A percentile compares a stretch with the other conserved stretches of the same genome.
phyloP scores from a whole-genome alignment of 2,797 vertebrate genomes.

The Cirrhinus mrigala region DNA sequence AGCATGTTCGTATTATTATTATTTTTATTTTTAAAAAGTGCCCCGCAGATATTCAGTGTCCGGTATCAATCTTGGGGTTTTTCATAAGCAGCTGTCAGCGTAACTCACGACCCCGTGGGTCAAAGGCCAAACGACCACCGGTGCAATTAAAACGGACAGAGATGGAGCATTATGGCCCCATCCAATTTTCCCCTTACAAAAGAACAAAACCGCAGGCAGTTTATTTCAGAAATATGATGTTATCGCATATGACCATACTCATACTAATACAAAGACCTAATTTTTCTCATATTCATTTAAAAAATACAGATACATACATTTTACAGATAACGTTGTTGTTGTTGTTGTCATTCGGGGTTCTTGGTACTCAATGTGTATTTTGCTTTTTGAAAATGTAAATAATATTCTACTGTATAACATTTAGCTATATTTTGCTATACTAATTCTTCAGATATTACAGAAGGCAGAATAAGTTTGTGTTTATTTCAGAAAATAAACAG shows the following conservation, averaged over 20 bases:
- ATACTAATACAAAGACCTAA: neutral
- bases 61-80: slow-evolving; percentile 16
- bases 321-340: neutral
- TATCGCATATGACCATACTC: neutral
- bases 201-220: slow-evolving; percentile 25
- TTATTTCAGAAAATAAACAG: neutral
- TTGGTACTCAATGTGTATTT: neutral
- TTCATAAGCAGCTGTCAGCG: slow-evolving; percentile 67
- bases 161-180: slow-evolving; percentile 71
- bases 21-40: neutral
- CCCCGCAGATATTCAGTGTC: slow-evolving; percentile 11
- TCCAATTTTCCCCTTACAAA: slow-evolving; percentile 62
- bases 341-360: too few species aligned
- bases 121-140: slow-evolving; percentile 80
- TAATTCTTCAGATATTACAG: neutral
- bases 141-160: slow-evolving; percentile 78
- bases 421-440: neutral
- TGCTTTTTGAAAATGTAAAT: neutral
- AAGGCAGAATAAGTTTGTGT: neutral
- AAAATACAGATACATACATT: neutral
- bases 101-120: slow-evolving; percentile 78
- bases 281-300: neutral
- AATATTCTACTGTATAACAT: neutral
- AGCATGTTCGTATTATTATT: neutral
- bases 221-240: slow-evolving; percentile 30